Conservation (phyloP, 2,113 vertebrate genomes). For the Holacanthus passer region DNA sequence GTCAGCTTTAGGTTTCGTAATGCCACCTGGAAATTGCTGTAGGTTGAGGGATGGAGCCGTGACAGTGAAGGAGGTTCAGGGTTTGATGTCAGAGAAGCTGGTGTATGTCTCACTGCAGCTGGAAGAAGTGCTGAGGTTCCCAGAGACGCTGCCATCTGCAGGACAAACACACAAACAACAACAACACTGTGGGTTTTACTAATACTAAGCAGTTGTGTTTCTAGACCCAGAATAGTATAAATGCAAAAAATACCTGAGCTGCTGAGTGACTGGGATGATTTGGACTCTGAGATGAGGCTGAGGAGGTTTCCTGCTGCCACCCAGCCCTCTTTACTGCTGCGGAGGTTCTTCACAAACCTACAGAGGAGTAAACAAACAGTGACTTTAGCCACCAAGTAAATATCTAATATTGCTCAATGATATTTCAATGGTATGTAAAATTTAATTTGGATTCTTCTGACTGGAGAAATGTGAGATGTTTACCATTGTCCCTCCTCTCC, state of each 20-base stretch:
- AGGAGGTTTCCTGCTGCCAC: conserved; percentile 89
- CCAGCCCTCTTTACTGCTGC: conserved; percentile 90
- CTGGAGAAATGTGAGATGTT: conserved; percentile 18
- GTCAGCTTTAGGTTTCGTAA: background rate
- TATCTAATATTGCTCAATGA: no score
- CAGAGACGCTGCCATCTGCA: conserved; percentile 92
- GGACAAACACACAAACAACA: conserved; percentile 45
- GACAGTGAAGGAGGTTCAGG: conserved; percentile 76
- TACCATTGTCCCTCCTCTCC: conserved; percentile 93
- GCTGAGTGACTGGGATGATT: conserved; percentile 92
- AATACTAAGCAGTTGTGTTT: no score
- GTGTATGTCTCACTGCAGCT: conserved; percentile 95
- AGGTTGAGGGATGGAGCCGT: conserved; percentile 80
- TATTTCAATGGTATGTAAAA: no score
- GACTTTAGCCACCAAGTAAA: background rate
- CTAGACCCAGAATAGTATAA: no score
- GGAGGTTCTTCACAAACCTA: conserved; percentile 95
- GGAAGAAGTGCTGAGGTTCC: conserved; percentile 94
- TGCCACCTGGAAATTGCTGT: conserved; percentile 77
- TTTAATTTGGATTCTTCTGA: background rate
- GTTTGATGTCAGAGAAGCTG: conserved; percentile 91
- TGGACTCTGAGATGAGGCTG: conserved; percentile 88
- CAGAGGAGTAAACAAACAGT: conserved; percentile 2
- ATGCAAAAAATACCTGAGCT: conserved; percentile 86
- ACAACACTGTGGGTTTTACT: background rate